Base-by-base conservation (phyloP, 2,797 vertebrate genomes). In the Silurus lanzhouensis region DNA sequence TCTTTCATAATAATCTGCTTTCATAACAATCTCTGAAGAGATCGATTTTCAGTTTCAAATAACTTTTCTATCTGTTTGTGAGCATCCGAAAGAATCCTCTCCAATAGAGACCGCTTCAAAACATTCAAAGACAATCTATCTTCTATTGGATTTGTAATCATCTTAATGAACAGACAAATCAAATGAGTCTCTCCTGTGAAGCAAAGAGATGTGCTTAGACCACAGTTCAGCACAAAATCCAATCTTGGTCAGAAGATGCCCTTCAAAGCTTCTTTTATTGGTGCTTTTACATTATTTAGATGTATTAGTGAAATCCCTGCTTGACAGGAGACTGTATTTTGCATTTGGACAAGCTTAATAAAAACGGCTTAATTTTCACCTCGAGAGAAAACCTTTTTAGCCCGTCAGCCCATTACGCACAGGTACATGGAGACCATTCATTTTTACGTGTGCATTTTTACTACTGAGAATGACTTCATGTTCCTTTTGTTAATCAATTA, bases 301-400 rank as follows among this genome's bases (percentile, higher is more conserved):
- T 78, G 44, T 78, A 61, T 78, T 78, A 61, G 20, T 63, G 17
- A 61, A 78, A 61, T 78, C 31, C 20, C 19, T 44, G 31, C 44
- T 46, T 78, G 57, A 44, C 76, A 44, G 57, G 31, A 31, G 74
- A 31, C 31, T 78, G 76, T n/a, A 76, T 84, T 90, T 87, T 80
- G 80, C 78, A 58, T 84, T 86, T 86, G 64, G 86, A 87, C 82
- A 85, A 20, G 87, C 85, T 87, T 87, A 88, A 89, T 81, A 84
- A 84, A 60, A 83, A 79, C 31, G 64, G 55, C 66, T 83, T 55
- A 74, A 70, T 75, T 48, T 82, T 81, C 81, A 78, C 63, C 78
- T 81, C 74, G 52, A 79, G 20, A 44, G 84, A 83, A 58, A 76
- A 22, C 57, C 38, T 57, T 52, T 81, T 15, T 82, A 79, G 82